Conservation (phyloP, 2,113 vertebrate species). For the Centropus bengalensis region DNA sequence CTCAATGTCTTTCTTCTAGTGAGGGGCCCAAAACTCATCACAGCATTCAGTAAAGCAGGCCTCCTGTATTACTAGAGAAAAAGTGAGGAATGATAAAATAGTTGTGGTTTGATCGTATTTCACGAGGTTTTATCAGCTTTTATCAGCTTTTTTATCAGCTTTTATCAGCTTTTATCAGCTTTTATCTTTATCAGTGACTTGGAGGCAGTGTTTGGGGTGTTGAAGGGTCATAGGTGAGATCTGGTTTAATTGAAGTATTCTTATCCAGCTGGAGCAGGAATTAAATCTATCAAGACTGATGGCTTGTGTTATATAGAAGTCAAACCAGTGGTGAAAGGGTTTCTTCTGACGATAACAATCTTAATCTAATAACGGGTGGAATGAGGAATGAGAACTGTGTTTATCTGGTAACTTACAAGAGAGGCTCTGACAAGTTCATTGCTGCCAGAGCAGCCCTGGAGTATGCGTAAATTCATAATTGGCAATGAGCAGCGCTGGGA, state of each 20-base stretch:
- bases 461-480: not conserved
- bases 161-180: not conserved
- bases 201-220: not conserved
- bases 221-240: not conserved
- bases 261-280: not conserved
- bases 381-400: not conserved
- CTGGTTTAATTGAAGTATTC: not conserved
- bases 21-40: no score
- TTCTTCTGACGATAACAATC: not conserved
- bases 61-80: not conserved
- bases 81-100: not conserved
- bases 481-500: not conserved
- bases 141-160: not conserved
- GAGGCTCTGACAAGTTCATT: not conserved
- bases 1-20: no score
- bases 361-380: not conserved
- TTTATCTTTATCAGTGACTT: not conserved
- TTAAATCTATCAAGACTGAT: not conserved
- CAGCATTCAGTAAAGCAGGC: not conserved
- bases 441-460: not conserved
- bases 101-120: not conserved
- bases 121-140: not conserved
- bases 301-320: not conserved
- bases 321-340: not conserved
- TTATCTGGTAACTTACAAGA: slow-evolving; percentile 9